Conservation (phyloP, 2,113 vertebrate species). For the Peromyscus californicus region DNA sequence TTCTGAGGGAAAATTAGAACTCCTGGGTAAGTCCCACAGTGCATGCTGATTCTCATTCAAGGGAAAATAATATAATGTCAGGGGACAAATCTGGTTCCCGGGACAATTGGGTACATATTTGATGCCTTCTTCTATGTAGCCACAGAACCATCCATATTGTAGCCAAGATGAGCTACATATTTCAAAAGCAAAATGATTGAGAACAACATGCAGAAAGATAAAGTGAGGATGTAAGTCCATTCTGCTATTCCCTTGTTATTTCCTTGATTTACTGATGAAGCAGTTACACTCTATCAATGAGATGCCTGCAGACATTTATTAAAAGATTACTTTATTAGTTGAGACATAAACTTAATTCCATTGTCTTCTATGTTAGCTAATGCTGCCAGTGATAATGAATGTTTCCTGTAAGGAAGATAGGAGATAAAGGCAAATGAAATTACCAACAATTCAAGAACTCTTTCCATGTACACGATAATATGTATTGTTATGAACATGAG, state of each 20-base stretch:
- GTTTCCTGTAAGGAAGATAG: constrained; percentile 51
- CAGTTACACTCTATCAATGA: not conserved
- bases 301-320: constrained; percentile 45
- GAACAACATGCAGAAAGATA: not conserved
- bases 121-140: not conserved
- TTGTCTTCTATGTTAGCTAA: constrained; percentile 62
- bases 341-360: constrained; percentile 64
- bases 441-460: constrained; percentile 55
- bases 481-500: constrained; percentile 34
- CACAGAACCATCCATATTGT: not conserved
- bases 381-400: constrained; percentile 53
- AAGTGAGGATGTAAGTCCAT: not conserved
- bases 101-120: not conserved
- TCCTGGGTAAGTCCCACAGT: not conserved
- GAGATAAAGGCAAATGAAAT: constrained; percentile 74
- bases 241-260: not conserved
- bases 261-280: not conserved
- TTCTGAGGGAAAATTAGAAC: constrained; percentile 10
- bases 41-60: not conserved
- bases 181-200: not conserved
- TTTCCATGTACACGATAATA: constrained; percentile 31
- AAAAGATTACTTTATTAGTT: constrained; percentile 53
- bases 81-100: not conserved
- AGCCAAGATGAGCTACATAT: not conserved
- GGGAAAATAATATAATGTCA: not conserved